Evolutionary conservation across 2,797 vertebrate genomes (phyloP).

Genomic region (Masticophis lateralis): DNA sequence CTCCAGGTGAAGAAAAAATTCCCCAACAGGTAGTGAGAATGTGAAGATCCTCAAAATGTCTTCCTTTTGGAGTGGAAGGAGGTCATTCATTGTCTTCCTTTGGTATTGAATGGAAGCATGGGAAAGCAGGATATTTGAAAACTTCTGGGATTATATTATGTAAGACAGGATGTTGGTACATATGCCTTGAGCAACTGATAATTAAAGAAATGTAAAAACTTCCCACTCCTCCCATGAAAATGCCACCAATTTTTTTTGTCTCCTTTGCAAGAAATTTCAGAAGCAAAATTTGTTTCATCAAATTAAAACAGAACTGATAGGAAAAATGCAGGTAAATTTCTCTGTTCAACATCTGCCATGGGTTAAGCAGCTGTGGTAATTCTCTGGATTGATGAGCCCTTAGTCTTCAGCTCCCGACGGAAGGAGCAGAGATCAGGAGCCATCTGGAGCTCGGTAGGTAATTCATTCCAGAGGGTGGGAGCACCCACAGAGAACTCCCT

Average conservation of each 20-base stretch:
- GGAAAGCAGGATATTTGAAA: not conserved
- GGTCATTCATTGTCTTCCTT: not conserved
- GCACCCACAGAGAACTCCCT: too few relatives aligned
- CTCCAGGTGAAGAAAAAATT: not conserved
- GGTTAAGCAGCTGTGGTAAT: not conserved
- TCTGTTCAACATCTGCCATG: not conserved
- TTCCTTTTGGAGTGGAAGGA: not conserved
- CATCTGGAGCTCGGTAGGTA: too few relatives aligned
- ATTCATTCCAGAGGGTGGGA: too few relatives aligned
- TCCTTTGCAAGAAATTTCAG: not conserved
- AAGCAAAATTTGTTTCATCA: not conserved
- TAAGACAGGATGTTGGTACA: not conserved
- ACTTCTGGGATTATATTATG: not conserved
- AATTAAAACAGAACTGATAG: not conserved
- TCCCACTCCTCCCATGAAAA: not conserved
- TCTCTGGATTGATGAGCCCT: not conserved
- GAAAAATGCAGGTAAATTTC: not conserved
- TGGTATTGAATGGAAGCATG: not conserved
- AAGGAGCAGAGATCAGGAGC: too few relatives aligned
- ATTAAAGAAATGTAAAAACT: not conserved
- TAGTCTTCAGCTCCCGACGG: too few relatives aligned
- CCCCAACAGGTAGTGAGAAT: not conserved
- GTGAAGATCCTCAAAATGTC: not conserved
- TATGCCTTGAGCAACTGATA: not conserved
- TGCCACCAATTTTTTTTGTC: not conserved